Evolutionary conservation across 2,888 invertebrate species (phyloP).

Genomic region (Vesta saturnalis): DNA sequence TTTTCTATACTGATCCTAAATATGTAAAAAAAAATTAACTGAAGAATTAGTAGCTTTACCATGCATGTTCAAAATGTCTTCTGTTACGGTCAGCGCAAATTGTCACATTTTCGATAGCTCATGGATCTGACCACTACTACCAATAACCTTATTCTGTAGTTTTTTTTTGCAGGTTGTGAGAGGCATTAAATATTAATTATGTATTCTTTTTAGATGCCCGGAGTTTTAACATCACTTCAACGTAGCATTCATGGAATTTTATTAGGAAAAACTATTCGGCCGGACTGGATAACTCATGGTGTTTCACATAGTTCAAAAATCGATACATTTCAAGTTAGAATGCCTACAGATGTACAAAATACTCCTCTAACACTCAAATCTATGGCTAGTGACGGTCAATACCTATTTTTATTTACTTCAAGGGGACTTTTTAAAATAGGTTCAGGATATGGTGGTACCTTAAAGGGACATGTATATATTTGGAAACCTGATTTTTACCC

Average conservation of each 20-base stretch:
- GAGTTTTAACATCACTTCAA: constrained; percentile 85
- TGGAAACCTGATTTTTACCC: constrained; percentile 85
- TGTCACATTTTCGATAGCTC: too few species aligned
- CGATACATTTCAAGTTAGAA: constrained; percentile 71
- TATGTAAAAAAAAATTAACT: too few species aligned
- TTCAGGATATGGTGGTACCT: constrained; percentile 92
- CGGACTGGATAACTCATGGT: constrained; percentile 90
- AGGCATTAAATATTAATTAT: constrained; percentile 18
- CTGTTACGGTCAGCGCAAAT: too few species aligned
- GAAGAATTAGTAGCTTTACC: too few species aligned
- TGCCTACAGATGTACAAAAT: constrained; percentile 64
- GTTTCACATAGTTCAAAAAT: constrained; percentile 81
- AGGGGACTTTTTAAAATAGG: constrained; percentile 93
- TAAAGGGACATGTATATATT: constrained; percentile 89
- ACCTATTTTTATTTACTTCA: constrained; percentile 85
- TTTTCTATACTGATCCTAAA: too few species aligned
- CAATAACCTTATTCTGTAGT: too few species aligned
- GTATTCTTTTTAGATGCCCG: constrained; percentile 73
- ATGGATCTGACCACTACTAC: too few species aligned
- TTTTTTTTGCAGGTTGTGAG: too few species aligned
- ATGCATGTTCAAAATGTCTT: too few species aligned
- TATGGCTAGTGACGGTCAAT: constrained; percentile 90
- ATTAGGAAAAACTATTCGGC: constrained; percentile 83
- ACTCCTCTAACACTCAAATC: constrained; percentile 65
- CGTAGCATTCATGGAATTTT: constrained; percentile 89